Conservation (phyloP, 2,113 vertebrate species). For the Mionectes macconnelli region DNA sequence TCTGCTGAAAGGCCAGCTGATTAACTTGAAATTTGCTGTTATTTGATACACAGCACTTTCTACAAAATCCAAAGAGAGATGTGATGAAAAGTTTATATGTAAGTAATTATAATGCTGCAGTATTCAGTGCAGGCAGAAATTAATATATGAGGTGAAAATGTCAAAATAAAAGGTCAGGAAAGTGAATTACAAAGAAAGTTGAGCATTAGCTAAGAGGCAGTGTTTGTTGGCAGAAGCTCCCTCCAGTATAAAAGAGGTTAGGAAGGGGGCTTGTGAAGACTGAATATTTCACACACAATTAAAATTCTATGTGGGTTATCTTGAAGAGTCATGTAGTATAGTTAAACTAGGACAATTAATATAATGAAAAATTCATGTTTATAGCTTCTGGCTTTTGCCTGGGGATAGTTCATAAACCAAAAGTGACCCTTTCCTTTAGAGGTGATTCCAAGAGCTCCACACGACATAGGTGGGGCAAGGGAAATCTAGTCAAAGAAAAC, state of each 20-base stretch:
- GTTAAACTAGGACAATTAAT: constrained; percentile 75
- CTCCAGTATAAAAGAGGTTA: constrained; percentile 42
- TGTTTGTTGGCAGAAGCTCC: constrained; percentile 40
- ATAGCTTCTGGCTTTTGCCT: constrained; percentile 55
- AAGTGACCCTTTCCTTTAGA: constrained; percentile 51
- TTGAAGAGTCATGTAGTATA: constrained; percentile 45
- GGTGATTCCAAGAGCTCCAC: constrained; percentile 59
- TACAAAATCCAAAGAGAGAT: constrained; percentile 62
- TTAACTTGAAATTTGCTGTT: constrained; percentile 42
- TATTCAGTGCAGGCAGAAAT: constrained; percentile 47
- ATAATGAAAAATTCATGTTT: constrained; percentile 77
- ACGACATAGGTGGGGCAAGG: background rate
- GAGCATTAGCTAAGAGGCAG: constrained; percentile 36
- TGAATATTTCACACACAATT: constrained; percentile 75
- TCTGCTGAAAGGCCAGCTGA: constrained; percentile 30
- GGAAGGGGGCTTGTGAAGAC: constrained; percentile 55
- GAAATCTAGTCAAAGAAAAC: constrained; percentile 36
- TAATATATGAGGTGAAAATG: constrained; percentile 62
- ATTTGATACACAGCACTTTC: constrained; percentile 48
- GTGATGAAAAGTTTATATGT: constrained; percentile 60
- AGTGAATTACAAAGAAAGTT: constrained; percentile 62
- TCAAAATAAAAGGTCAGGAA: constrained; percentile 69
- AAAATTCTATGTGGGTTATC: constrained; percentile 61
- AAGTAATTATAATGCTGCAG: constrained; percentile 67
- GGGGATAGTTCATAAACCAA: constrained; percentile 43